Conservation (phyloP, 1,140 invertebrate species). For the Hermetia illucens region DNA sequence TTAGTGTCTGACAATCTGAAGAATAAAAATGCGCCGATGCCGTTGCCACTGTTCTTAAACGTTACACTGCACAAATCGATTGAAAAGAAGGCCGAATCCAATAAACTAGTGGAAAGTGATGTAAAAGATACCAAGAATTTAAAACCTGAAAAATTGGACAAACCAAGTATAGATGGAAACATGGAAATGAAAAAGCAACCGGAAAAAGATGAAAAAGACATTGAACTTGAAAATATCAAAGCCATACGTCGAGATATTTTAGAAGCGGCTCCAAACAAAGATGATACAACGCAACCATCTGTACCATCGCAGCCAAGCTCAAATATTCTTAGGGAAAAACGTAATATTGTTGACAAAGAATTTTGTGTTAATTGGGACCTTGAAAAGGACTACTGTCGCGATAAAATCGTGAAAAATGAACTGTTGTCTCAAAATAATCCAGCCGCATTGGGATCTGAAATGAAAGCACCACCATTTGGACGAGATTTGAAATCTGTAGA, state of each 20-base stretch:
- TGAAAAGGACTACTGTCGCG: background rate
- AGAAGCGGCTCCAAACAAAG: slow-evolving; percentile 10
- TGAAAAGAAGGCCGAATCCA: background rate
- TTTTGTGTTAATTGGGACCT: slow-evolving; percentile 5
- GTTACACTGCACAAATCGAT: background rate
- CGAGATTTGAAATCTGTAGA: slow-evolving; percentile 22
- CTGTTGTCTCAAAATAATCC: slow-evolving; percentile 3
- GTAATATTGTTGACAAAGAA: slow-evolving; percentile 15
- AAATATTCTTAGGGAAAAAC: slow-evolving; percentile 11
- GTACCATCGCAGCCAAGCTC: slow-evolving; percentile 3
- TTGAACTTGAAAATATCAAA: slow-evolving; percentile 18
- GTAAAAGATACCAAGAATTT: background rate
- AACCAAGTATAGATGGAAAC: slow-evolving; percentile 5
- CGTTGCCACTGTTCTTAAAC: slow-evolving; percentile 18
- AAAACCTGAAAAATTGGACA: background rate
- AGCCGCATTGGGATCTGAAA: slow-evolving; percentile 13
- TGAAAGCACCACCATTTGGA: no score
- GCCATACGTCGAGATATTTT: slow-evolving; percentile 22
- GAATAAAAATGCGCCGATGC: slow-evolving; percentile 17
- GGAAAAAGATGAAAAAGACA: slow-evolving; percentile 8
- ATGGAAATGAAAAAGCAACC: slow-evolving; percentile 2
- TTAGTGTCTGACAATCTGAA: background rate
- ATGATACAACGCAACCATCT: background rate
- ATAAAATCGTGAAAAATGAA: slow-evolving; percentile 9
- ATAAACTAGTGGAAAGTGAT: background rate